Evolutionary conservation across 2,888 invertebrate genomes (phyloP), one percentile per base, ranked within the genome.

Genomic region (Helicoverpa assulta): DNA sequence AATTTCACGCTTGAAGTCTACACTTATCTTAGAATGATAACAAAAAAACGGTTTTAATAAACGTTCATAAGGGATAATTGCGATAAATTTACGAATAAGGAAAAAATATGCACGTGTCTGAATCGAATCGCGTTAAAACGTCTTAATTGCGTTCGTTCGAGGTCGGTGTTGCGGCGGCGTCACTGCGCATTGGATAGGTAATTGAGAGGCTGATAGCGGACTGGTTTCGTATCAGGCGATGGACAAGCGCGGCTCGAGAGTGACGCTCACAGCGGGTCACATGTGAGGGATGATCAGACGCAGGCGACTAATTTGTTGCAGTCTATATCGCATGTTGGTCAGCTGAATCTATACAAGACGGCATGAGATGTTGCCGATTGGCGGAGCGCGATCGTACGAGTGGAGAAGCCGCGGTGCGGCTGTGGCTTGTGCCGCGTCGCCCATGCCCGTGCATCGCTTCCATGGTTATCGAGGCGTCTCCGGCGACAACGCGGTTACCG

Each of bases 51-150:
- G 85, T 89, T 93, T 90, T 90, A 91, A 92, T 92, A 92, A 91
- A 91, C 89, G 88, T 88, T 87, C 88, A 90, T 88, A 91, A 90
- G 92, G 90, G 88, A 92, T 94, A 95, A 95, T 95, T 94, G 91
- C 91, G 87, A 91, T 89, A 91, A 92, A 93, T 92, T 91, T 89
- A 90, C 90, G 92, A 90, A 93, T 91, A 91, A 92, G 91, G 92
- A 93, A 94, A 88, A 92, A 93, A 92, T 91, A 91, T 92, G 91
- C 92, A 93, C 91, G 93, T 93, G 93, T 92, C 91, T 94, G 94
- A 90, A 90, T 93, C 93, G 93, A 94, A 94, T 95, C 90, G 94
- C 89, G 90, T 90, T 93, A 92, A 94, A 94, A 93, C 91, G 90
- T 92, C 92, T 94, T 94, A 94, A 95, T 94, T 94, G 92, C 93